Evolutionary conservation across 53 echinoderm and acorn worm genomes (phyloP), one percentile per base, ranked within the genome.

Genomic region (Echinarachnius parma): DNA sequence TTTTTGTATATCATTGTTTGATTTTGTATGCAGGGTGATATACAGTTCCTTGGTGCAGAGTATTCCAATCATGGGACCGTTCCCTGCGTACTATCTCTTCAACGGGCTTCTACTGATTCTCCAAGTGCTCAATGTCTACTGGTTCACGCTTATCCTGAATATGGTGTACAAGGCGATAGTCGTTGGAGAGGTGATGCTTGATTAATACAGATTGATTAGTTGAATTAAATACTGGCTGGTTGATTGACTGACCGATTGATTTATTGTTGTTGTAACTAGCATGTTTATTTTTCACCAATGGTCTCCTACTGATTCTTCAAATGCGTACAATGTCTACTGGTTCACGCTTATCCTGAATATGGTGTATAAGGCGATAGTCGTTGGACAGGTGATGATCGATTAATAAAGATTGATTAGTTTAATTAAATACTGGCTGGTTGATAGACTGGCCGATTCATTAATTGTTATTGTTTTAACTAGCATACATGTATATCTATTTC

Each of bases 71-170:
- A 76, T 95, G 1, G 90, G 96, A 1, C 60, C 80, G 21, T 95
- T 87, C 62, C 87, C 90, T 11, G 83, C 96, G n/a, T 87, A 84
- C 81, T 91, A 81, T 77, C 47, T 95, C 60, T 95, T 95, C 67
- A 84, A 81, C 19, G 75, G 75, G 0, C 50, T 95, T 32, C 84
- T 95, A 16, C 22, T 55, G 26, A 48, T 76, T 3, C 76, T 95
- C 34, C 82, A 79, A 42, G n/a, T 56, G 5, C 84, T 95, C 3
- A 86, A 95, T 31, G 31, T 78, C 31, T 95, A 87, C 85, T 95
- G 96, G 96, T 95, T 95, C 71, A 66, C 62, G 34, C 71, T 84
- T 21, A 87, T 95, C 34, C 45, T 62, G 0, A 67, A 22, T 5
- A 91, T 95, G 96, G 81, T 83, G 9, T 83, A 81, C 47, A 62